Evolutionary conservation across 1,140 invertebrate genomes (phyloP).

Genomic region (Andrena cerasifolii): DNA sequence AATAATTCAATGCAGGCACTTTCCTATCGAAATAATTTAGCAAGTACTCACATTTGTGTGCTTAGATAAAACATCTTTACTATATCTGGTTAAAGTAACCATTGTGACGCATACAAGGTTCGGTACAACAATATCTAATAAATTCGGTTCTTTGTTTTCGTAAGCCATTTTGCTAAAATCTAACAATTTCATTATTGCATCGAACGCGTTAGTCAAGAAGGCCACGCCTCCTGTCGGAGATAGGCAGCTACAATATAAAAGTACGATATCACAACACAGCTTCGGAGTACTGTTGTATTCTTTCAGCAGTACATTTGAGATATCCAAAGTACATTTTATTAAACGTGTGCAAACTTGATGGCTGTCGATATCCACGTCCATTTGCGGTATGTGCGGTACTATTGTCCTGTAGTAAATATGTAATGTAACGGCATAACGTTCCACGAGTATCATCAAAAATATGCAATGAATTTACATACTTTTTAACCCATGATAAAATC

Average conservation of each 20-base stretch:
- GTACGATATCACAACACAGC: slow-evolving; percentile 63
- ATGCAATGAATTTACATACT: slow-evolving; percentile 37
- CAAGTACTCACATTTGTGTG: slow-evolving; percentile 57
- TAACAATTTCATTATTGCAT: slow-evolving; percentile 48
- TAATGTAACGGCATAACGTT: not conserved
- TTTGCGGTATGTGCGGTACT: slow-evolving; percentile 39
- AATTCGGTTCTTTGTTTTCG: slow-evolving; percentile 53
- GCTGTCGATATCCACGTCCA: slow-evolving; percentile 16
- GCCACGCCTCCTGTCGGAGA: slow-evolving; percentile 46
- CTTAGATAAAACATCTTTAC: slow-evolving; percentile 29
- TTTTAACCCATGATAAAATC: slow-evolving; percentile 55
- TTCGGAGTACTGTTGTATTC: slow-evolving; percentile 55
- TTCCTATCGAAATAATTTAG: not conserved
- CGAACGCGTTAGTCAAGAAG: slow-evolving; percentile 59
- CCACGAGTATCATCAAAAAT: not conserved
- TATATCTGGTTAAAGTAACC: slow-evolving; percentile 52
- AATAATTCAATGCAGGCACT: not conserved
- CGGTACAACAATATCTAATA: slow-evolving; percentile 53
- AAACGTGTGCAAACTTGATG: slow-evolving; percentile 46
- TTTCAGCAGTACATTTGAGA: slow-evolving; percentile 47
- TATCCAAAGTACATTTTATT: slow-evolving; percentile 60
- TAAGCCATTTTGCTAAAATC: slow-evolving; percentile 58
- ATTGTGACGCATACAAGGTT: slow-evolving; percentile 55
- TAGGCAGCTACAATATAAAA: slow-evolving; percentile 60
- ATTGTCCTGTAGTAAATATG: slow-evolving; percentile 50